These are phyloP conservation scores for Ptyas mucosa DNA, from an alignment of 2,113 vertebrate species.

Conservation along the genomic window DNA sequence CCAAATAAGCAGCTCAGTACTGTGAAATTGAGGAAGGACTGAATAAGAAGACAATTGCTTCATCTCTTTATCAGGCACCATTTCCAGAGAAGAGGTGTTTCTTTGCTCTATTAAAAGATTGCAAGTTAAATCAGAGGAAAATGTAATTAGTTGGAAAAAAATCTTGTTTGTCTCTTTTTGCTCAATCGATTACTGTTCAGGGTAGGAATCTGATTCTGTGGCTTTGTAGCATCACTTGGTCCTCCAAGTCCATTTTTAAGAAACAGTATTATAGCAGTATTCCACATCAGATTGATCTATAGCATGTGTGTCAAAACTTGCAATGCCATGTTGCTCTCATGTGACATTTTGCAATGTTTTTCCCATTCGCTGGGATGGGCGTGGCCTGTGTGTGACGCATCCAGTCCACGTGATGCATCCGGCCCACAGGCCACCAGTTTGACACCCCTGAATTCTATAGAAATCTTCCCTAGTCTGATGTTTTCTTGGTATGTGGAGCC, in stretches of 20 bases:
- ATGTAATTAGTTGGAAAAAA: constrained; percentile 23
- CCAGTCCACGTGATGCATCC: too few species aligned
- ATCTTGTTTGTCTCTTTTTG: neutral
- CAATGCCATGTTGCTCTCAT: accelerated
- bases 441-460: too few species aligned
- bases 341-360: too few species aligned
- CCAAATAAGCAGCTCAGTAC: constrained; percentile 54
- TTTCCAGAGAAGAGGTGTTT: constrained; percentile 15
- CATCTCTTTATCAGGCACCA: constrained; percentile 42
- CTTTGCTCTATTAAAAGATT: constrained; percentile 38
- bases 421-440: too few species aligned
- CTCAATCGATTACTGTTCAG: neutral
- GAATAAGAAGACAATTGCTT: constrained; percentile 48
- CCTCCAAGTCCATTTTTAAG: neutral
- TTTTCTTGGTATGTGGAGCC: neutral
- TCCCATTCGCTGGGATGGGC: too few species aligned
- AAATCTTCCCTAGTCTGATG: neutral
- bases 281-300: neutral
- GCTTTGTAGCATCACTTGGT: neutral
- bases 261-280: neutral
- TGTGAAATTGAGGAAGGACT: constrained; percentile 54
- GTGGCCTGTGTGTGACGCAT: too few species aligned
- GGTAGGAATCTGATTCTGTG: neutral
- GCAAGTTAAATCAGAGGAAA: constrained; percentile 34
- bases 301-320: too few species aligned